These are phyloP conservation scores for Etheostoma nigrum DNA, from an alignment of 2,797 vertebrate species.

Conservation along the genomic window DNA sequence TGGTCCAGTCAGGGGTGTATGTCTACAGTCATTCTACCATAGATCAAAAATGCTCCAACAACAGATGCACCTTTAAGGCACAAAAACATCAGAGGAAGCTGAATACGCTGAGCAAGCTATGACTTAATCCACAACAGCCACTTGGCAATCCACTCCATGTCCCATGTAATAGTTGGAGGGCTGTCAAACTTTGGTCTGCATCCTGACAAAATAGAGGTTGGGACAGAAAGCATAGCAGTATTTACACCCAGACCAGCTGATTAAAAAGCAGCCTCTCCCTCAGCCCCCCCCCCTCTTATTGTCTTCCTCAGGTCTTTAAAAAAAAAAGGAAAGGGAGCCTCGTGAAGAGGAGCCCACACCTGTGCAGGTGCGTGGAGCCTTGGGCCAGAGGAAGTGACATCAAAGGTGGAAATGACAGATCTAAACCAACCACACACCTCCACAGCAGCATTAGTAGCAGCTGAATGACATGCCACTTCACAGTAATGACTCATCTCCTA, in stretches of 20 bases:
- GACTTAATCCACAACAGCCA: constrained; percentile 52
- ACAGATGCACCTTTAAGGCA: constrained; percentile 32
- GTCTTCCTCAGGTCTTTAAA: constrained; percentile 43
- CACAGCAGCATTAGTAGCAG: constrained; percentile 42
- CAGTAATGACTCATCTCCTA: constrained; percentile 31
- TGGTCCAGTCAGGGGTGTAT: too few species aligned
- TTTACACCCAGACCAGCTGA: constrained; percentile 75
- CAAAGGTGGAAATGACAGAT: constrained; percentile 78
- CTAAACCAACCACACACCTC: constrained; percentile 35
- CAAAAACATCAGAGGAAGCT: constrained; percentile 31
- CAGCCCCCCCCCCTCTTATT: too few species aligned
- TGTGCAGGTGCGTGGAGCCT: constrained; percentile 82
- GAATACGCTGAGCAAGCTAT: constrained; percentile 41
- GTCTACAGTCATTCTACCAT: constrained; percentile 13
- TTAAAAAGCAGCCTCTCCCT: constrained; percentile 77
- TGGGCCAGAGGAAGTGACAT: constrained; percentile 82
- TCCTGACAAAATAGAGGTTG: constrained; percentile 46
- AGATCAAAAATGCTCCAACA: constrained; percentile 9
- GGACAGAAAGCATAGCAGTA: constrained; percentile 52
- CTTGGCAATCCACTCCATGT: constrained; percentile 31
- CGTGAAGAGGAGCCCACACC: constrained; percentile 69
- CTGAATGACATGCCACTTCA: constrained; percentile 62
- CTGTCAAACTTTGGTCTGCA: constrained; percentile 58
- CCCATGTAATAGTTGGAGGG: constrained; percentile 16
- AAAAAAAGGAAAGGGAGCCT: constrained; percentile 39